phyloP scores from a whole-genome alignment of 2,888 invertebrate species.

The Drosophila cognata region DNA sequence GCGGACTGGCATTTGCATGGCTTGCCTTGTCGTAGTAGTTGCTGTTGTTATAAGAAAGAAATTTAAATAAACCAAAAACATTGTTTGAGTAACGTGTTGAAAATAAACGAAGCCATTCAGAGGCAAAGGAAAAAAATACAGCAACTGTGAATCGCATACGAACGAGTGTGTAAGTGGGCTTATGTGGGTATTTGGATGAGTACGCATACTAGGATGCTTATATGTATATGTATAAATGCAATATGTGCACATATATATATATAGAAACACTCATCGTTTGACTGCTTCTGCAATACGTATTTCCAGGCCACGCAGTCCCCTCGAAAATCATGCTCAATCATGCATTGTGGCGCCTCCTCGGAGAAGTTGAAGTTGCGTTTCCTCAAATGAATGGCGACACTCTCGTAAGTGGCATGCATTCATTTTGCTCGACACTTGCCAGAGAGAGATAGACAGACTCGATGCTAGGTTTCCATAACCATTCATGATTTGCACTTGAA shows the following conservation, averaged over 20 bases:
- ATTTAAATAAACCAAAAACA: slow-evolving; percentile 80
- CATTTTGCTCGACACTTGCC: slow-evolving; percentile 62
- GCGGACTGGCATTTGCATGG: slow-evolving; percentile 72
- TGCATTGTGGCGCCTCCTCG: slow-evolving; percentile 72
- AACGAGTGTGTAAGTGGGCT: slow-evolving; percentile 32
- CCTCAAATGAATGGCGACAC: slow-evolving; percentile 71
- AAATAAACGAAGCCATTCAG: slow-evolving; percentile 79
- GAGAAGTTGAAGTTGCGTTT: slow-evolving; percentile 66
- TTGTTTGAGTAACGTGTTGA: slow-evolving; percentile 79
- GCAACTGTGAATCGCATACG: slow-evolving; percentile 61
- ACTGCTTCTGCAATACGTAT: slow-evolving; percentile 40
- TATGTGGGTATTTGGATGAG: slow-evolving; percentile 35
- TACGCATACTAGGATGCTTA: slow-evolving; percentile 14
- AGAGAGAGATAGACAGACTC: background rate
- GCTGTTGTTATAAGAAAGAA: slow-evolving; percentile 72
- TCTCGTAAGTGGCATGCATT: slow-evolving; percentile 74
- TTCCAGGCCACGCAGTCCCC: slow-evolving; percentile 47
- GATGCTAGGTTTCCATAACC: slow-evolving; percentile 26
- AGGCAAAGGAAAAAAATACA: slow-evolving; percentile 24
- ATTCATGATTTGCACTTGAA: slow-evolving; percentile 52
- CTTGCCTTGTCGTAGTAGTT: slow-evolving; percentile 58
- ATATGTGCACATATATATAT: slow-evolving; percentile 6
- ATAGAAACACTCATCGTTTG: slow-evolving; percentile 26
- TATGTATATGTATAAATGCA: slow-evolving; percentile 3
- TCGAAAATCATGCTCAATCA: slow-evolving; percentile 76